Conservation (phyloP, 1,140 invertebrate genomes). For the Dufourea novaeangliae region DNA sequence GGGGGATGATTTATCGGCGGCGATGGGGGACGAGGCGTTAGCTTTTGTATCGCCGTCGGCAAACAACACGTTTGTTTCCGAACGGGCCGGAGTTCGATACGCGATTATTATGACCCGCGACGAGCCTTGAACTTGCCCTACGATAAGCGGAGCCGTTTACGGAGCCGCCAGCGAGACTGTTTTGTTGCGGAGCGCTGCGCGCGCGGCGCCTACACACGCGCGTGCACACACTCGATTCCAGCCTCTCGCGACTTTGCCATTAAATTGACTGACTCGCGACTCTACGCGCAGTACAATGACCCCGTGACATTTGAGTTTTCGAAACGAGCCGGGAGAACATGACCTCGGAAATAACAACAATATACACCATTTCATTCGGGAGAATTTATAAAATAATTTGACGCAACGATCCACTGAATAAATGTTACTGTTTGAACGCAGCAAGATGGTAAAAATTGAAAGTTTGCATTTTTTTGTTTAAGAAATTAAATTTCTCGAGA, state of each 20-base stretch:
- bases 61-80: constrained; percentile 75
- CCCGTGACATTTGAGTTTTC: constrained; percentile 31
- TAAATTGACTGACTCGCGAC: constrained; percentile 53
- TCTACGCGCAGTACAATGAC: constrained; percentile 47
- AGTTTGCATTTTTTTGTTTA: too few species aligned
- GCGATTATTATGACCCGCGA: constrained; percentile 79
- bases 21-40: constrained; percentile 3
- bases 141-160: constrained; percentile 72
- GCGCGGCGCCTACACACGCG: not conserved
- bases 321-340: constrained; percentile 11
- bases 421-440: too few species aligned
- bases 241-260: constrained; percentile 44
- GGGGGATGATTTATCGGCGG: constrained; percentile 21
- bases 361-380: not conserved
- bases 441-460: too few species aligned
- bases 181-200: constrained; percentile 15
- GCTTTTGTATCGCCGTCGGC: constrained; percentile 59
- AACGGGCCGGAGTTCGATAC: constrained; percentile 73
- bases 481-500: too few species aligned
- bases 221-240: not conserved
- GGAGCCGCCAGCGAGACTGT: constrained; percentile 37
- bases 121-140: constrained; percentile 81
- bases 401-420: too few species aligned
- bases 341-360: too few species aligned
- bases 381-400: too few species aligned